Conservation (phyloP, 2,113 vertebrate genomes). For the Seriola rivoliana region DNA sequence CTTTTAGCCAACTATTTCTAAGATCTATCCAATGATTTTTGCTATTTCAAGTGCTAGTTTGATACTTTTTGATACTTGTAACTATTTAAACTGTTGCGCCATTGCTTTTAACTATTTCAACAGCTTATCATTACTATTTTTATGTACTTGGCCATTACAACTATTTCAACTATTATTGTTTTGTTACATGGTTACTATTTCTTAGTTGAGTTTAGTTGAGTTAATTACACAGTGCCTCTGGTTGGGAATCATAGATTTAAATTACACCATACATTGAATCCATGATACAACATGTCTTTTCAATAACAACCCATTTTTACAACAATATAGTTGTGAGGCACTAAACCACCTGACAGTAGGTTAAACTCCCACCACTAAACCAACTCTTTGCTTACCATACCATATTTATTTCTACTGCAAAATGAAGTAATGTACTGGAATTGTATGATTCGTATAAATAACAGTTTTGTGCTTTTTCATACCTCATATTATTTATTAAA, state of each 20-base stretch:
- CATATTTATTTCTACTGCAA: not conserved
- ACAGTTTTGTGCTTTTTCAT: too few species aligned
- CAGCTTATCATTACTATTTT: not conserved
- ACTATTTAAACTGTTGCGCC: not conserved
- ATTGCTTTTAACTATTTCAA: not conserved
- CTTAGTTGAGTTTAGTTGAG: too few species aligned
- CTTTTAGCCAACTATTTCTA: not conserved
- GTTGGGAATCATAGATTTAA: not conserved
- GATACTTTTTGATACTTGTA: too few species aligned
- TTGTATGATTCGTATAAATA: not conserved
- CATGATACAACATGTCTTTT: not conserved
- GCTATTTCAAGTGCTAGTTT: not conserved
- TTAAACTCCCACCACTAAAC: not conserved
- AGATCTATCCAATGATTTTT: too few species aligned
- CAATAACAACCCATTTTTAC: not conserved
- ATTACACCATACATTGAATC: not conserved
- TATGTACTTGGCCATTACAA: not conserved
- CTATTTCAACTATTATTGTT: too few species aligned
- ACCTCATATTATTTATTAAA: not conserved
- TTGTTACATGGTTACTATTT: too few species aligned
- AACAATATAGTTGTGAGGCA: not conserved
- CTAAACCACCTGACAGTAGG: not conserved
- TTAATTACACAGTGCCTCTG: not conserved
- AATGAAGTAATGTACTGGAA: not conserved
- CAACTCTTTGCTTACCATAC: not conserved